Conservation (phyloP, 2,113 vertebrate genomes). For the Salvelinus namaycush region DNA sequence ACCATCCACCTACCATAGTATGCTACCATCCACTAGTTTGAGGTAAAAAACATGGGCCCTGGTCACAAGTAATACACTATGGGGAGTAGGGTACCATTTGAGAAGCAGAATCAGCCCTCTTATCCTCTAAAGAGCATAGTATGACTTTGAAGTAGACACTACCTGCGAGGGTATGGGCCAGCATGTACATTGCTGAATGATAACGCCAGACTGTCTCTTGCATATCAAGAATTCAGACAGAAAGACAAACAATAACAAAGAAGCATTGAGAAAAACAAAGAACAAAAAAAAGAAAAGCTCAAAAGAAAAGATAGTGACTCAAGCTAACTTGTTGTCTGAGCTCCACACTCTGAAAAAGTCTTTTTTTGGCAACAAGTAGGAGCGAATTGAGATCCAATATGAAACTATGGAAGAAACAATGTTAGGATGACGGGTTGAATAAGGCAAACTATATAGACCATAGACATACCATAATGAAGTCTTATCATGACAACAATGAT, state of each 20-base stretch:
- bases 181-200: conserved; percentile 43
- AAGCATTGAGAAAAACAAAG: conserved; percentile 15
- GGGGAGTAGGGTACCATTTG: neutral
- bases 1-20: too few species aligned
- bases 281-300: neutral
- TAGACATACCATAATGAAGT: conserved; percentile 20
- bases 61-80: neutral
- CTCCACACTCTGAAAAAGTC: neutral
- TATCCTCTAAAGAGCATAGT: neutral
- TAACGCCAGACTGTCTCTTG: conserved; percentile 53
- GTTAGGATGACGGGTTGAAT: conserved; percentile 38
- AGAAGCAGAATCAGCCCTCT: neutral
- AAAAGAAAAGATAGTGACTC: conserved; percentile 19
- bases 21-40: conserved; percentile 33
- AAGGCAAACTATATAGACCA: conserved; percentile 54
- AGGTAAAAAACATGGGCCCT: conserved; percentile 17
- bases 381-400: conserved; percentile 36
- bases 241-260: conserved; percentile 55
- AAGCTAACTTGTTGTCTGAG: conserved; percentile 20
- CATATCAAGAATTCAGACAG: conserved; percentile 78
- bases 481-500: conserved; percentile 26
- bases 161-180: conserved; percentile 29
- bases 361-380: conserved; percentile 61
- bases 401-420: conserved; percentile 21
- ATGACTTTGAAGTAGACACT: conserved; percentile 26